Percentiles rank a stretch among this genome's conserved stretches.
Conservation (phyloP, 2,888 invertebrate genomes). For the Physocephala rufipes region DNA sequence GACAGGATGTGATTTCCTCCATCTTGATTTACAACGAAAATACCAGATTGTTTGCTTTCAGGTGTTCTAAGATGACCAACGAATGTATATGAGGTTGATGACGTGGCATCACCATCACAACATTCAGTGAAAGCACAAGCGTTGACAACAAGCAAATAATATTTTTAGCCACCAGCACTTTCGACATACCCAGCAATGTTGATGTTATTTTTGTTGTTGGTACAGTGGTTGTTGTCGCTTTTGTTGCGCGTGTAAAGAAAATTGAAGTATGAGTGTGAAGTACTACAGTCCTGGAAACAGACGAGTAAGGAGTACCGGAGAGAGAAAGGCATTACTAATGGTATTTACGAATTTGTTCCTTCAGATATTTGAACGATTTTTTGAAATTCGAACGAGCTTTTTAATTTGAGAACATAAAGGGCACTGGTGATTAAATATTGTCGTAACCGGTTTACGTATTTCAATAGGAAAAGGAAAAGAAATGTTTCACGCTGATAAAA, state of each 20-base stretch:
- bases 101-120: neutral
- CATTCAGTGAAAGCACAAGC: neutral
- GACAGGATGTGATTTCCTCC: slow-evolving; percentile 34
- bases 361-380: no score
- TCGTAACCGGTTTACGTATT: no score
- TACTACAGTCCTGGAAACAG: no score
- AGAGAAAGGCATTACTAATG: no score
- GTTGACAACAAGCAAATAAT: neutral
- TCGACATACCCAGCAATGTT: slow-evolving; percentile 13
- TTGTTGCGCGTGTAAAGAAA: neutral
- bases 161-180: neutral
- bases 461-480: no score
- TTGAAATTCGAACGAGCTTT: no score
- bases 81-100: slow-evolving; percentile 5
- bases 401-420: no score
- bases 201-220: neutral
- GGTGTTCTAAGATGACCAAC: no score
- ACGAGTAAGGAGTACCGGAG: neutral
- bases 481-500: no score
- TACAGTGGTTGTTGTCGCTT: neutral
- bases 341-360: no score
- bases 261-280: no score
- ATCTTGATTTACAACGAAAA: slow-evolving; percentile 12
- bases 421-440: no score
- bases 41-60: slow-evolving; percentile 23